A percentile compares a stretch with the other conserved stretches of the same genome.
phyloP scores from a whole-genome alignment of 64 coral and sea anemone genomes.

The Porites lutea region DNA sequence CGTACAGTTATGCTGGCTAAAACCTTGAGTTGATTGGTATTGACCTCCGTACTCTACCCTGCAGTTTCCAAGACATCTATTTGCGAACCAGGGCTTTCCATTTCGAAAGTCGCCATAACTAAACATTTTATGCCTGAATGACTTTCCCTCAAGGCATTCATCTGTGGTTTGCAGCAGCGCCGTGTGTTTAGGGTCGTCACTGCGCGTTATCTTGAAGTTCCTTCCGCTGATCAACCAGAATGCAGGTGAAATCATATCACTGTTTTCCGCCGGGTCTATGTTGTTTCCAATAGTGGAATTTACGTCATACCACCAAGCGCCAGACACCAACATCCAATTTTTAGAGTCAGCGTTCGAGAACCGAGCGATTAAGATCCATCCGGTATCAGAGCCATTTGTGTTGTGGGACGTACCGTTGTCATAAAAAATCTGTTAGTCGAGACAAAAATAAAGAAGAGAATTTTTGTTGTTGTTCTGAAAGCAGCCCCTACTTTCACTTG shows the following conservation, averaged over 20 bases:
- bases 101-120: constrained; percentile 28
- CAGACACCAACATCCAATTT: too few relatives aligned
- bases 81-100: neutral
- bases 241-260: constrained; percentile 41
- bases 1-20: neutral
- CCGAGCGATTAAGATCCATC: too few relatives aligned
- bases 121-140: constrained; percentile 25
- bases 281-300: neutral
- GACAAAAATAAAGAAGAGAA: too few relatives aligned
- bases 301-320: too few relatives aligned
- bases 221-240: constrained; percentile 49
- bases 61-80: constrained; percentile 29
- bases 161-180: constrained; percentile 1
- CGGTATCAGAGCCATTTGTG: too few relatives aligned
- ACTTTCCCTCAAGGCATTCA: neutral
- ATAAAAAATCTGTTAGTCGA: too few relatives aligned
- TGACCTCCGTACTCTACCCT: constrained; percentile 25
- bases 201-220: constrained; percentile 68
- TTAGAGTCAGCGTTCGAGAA: too few relatives aligned
- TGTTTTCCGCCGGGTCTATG: neutral
- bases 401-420: too few relatives aligned
- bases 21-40: constrained; percentile 34
- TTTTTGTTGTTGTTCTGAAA: too few relatives aligned
- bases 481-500: too few relatives aligned
- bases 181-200: constrained; percentile 34